A percentile compares a stretch with the other conserved stretches of the same genome.
These are phyloP conservation scores for Sipha flava DNA, from an alignment of 1,140 invertebrate genomes.

Conservation along the genomic window DNA sequence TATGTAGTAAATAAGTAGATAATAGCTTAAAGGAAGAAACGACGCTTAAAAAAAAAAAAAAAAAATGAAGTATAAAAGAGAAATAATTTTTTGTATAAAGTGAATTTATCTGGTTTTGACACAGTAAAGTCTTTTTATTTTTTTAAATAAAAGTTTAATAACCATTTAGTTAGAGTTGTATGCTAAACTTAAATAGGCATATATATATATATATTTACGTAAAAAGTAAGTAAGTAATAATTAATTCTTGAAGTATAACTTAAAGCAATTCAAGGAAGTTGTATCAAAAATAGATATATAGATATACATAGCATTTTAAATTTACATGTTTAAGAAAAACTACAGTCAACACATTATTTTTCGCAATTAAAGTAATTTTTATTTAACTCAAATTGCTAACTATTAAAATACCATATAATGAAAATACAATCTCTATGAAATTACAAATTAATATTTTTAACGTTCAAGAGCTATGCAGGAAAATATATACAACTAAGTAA, in stretches of 20 bases:
- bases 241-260: neutral
- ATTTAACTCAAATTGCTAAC: too few species aligned
- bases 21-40: neutral
- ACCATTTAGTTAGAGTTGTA: neutral
- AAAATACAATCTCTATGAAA: too few species aligned
- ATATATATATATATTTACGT: too few species aligned
- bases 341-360: too few species aligned
- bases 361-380: too few species aligned
- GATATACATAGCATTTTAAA: too few species aligned
- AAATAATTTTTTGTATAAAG: slow-evolving; percentile 2
- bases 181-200: neutral
- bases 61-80: neutral
- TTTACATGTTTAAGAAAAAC: too few species aligned
- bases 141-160: slow-evolving; percentile 5
- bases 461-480: too few species aligned
- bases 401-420: too few species aligned
- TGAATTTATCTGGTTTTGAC: neutral
- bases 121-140: neutral
- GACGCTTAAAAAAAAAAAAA: neutral
- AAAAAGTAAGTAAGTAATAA: neutral
- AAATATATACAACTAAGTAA: too few species aligned
- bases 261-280: neutral
- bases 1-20: neutral
- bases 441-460: too few species aligned
- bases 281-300: too few species aligned